Base-by-base conservation (phyloP, 2,888 invertebrate species). In the Artemia sinica region DNA sequence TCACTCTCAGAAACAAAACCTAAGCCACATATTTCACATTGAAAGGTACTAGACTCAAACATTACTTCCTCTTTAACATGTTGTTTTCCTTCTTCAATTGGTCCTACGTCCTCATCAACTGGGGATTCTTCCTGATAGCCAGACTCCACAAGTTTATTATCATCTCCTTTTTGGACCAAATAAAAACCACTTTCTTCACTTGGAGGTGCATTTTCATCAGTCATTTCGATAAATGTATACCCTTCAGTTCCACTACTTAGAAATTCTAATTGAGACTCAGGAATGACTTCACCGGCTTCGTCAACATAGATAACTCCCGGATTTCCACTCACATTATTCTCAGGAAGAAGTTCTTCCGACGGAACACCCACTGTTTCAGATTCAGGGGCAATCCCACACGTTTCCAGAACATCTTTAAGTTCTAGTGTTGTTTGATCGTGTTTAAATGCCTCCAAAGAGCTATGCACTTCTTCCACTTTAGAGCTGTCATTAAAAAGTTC, bases 231-330 rank as follows among this genome's bases (percentile, higher is more conserved):
- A 18, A 14, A 14, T 58, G n/a, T 18, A 18, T 58, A 58, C 58
- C n/a, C 8, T 58, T 58, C 58, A n/a, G 58, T 58, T n/a, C 58
- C 10, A 18, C 18, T 18, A 8, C 14, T 58, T 18, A 58, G 10
- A 58, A 58, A 58, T 18, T 58, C 14, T 14, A 58, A 14, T 18
- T 58, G 58, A 18, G 58, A 58, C 18, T 58, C 58, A 10, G 58
- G 58, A 58, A 58, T 58, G n/a, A 58, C 18, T 58, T 58, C 58
- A n/a, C 58, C 58, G 8, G 58, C n/a, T 58, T 8, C 58, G 58
- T n/a, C 18, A 8, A 58, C 58, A 10, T 58, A 58, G 14, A 58
- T 18, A 9, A 58, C 18, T 58, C 18, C 18, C 58, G n/a, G 58
- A 4, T 28, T 28, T 28, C 28, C 28, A 28, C 28, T 28, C 28